Percentiles rank a stretch among this genome's conserved stretches.
phyloP scores from a whole-genome alignment of 2,888 invertebrate genomes.

The Elmis aenea region DNA sequence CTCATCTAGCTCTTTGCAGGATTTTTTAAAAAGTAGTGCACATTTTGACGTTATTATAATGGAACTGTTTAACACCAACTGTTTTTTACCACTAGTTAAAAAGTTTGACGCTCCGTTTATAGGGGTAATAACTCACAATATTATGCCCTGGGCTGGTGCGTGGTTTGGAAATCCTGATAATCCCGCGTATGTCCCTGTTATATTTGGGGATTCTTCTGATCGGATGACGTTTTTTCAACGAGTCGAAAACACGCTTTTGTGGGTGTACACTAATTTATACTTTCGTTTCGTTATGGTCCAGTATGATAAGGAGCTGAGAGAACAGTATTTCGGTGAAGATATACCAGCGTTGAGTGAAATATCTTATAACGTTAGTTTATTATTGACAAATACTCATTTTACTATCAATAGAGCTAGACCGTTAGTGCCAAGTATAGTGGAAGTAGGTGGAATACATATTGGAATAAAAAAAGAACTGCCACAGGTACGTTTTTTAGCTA shows the following conservation, averaged over 20 bases:
- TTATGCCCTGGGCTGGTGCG: slow-evolving; percentile 47
- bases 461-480: slow-evolving; percentile 34
- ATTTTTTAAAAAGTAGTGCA: slow-evolving; percentile 24
- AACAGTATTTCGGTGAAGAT: slow-evolving; percentile 43
- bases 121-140: slow-evolving; percentile 48
- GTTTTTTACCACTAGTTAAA: slow-evolving; percentile 56
- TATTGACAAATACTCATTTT: slow-evolving; percentile 49
- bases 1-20: slow-evolving; percentile 28
- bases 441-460: slow-evolving; percentile 53
- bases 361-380: slow-evolving; percentile 43
- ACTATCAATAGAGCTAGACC: slow-evolving; percentile 45
- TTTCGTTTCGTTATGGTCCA: slow-evolving; percentile 3
- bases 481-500: slow-evolving; percentile 29
- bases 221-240: slow-evolving; percentile 28
- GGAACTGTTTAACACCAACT: slow-evolving; percentile 66
- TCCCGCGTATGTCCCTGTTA: slow-evolving; percentile 45
- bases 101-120: slow-evolving; percentile 54
- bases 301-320: not conserved
- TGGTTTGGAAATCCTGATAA: slow-evolving; percentile 48
- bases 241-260: slow-evolving; percentile 26
- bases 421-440: slow-evolving; percentile 47
- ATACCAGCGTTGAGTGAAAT: slow-evolving; percentile 49
- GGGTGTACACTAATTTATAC: slow-evolving; percentile 5
- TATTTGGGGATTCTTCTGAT: slow-evolving; percentile 39
- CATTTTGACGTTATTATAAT: slow-evolving; percentile 61